Percentiles rank a stretch among this genome's conserved stretches.
Evolutionary conservation across 2,113 vertebrate species (phyloP).

Genomic region (Azemiops feae): DNA sequence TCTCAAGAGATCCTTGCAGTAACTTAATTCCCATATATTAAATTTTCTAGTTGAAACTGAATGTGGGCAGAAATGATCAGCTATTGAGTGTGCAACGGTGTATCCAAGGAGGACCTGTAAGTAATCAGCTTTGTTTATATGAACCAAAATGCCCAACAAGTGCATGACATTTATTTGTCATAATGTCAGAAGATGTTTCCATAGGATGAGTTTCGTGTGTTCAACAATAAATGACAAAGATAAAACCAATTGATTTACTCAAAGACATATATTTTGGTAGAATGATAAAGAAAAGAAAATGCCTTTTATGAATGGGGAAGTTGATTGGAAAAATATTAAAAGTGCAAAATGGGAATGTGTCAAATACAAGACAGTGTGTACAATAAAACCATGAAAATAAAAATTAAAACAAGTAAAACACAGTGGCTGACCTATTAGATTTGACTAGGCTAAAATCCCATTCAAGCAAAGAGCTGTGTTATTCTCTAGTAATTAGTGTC

Average conservation of each 20-base stretch:
- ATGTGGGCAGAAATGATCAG: conserved; percentile 59
- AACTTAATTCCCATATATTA: conserved; percentile 10
- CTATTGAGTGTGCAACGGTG: conserved; percentile 71
- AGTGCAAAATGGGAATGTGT: not conserved
- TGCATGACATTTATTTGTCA: not conserved
- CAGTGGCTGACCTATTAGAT: not conserved
- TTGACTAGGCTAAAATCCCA: not conserved
- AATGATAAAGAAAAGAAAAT: not conserved
- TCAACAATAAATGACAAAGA: not conserved
- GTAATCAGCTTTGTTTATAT: conserved; percentile 20
- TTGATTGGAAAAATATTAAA: not conserved
- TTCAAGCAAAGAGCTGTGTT: not conserved
- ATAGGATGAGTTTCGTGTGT: not conserved
- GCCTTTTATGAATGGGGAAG: not conserved
- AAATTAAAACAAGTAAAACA: not conserved
- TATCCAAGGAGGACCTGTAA: conserved; percentile 80
- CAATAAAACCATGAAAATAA: not conserved
- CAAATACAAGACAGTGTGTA: not conserved
- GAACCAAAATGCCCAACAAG: not conserved
- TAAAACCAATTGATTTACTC: not conserved
- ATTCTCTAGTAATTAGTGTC: not conserved
- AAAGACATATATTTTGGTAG: not conserved
- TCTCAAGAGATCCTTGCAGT: not conserved
- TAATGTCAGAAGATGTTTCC: not conserved
- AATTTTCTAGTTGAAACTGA: conserved; percentile 73